These are phyloP conservation scores for Plutomurus gul DNA, from an alignment of 1,140 invertebrate species.

Conservation along the genomic window DNA sequence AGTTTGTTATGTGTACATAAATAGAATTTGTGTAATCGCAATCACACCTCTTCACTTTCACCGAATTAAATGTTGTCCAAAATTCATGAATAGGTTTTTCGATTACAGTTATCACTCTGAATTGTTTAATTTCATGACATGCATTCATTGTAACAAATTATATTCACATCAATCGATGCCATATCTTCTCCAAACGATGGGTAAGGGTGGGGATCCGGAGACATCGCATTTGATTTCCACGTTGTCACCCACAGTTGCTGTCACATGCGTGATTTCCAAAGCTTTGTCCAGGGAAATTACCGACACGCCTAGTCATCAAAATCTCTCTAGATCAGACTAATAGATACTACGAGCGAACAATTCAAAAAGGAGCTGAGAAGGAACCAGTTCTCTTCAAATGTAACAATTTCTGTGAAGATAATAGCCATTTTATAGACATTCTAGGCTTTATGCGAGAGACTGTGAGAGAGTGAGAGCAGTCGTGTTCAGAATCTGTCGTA, in stretches of 20 bases:
- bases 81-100: too few species aligned
- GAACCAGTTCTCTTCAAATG: background rate
- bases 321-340: conserved; percentile 17
- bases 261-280: conserved; percentile 71
- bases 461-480: too few species aligned
- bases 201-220: conserved; percentile 70
- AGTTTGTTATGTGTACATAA: too few species aligned
- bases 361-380: background rate
- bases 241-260: conserved; percentile 74
- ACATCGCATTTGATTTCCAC: conserved; percentile 80
- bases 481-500: too few species aligned
- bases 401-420: too few species aligned
- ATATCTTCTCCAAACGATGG: conserved; percentile 74
- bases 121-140: too few species aligned
- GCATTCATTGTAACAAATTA: too few species aligned
- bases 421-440: background rate
- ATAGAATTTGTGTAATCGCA: too few species aligned
- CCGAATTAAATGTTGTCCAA: too few species aligned
- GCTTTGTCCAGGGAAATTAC: conserved; percentile 75
- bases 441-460: too few species aligned
- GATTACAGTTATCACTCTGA: too few species aligned
- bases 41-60: too few species aligned
- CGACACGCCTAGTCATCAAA: conserved; percentile 66
- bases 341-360: background rate
- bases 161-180: conserved; percentile 69